Conservation (phyloP, 2,888 invertebrate genomes). For the Sminthurinus aureus region DNA sequence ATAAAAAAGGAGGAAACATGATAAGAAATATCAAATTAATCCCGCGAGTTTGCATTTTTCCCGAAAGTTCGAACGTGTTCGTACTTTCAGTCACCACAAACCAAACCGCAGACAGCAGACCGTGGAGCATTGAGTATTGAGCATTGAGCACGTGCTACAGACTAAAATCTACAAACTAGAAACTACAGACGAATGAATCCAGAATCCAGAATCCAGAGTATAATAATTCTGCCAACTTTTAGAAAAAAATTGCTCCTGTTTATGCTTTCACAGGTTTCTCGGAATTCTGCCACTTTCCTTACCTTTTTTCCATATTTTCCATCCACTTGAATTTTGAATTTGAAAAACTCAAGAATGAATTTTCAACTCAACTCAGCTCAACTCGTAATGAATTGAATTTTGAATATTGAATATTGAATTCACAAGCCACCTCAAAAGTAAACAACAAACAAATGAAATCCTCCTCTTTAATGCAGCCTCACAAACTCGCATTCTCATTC, state of each 20-base stretch:
- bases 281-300: background rate
- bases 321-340: background rate
- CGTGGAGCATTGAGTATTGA: too few species aligned
- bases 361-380: background rate
- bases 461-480: background rate
- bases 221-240: conserved; percentile 32
- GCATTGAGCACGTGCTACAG: too few species aligned
- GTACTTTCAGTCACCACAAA: too few species aligned
- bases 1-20: background rate
- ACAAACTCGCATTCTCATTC: background rate
- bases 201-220: conserved; percentile 19
- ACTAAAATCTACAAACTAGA: too few species aligned
- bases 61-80: too few species aligned
- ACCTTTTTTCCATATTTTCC: background rate
- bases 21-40: conserved; percentile 32
- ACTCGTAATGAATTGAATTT: background rate
- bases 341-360: background rate
- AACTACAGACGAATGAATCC: background rate
- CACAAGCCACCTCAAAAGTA: background rate
- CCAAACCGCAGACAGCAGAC: too few species aligned
- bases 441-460: background rate
- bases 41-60: background rate
- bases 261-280: background rate
- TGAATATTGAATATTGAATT: too few species aligned
- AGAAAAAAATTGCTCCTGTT: background rate